phyloP scores from a whole-genome alignment of 2,113 vertebrate species.

The Polypterus bichir region DNA sequence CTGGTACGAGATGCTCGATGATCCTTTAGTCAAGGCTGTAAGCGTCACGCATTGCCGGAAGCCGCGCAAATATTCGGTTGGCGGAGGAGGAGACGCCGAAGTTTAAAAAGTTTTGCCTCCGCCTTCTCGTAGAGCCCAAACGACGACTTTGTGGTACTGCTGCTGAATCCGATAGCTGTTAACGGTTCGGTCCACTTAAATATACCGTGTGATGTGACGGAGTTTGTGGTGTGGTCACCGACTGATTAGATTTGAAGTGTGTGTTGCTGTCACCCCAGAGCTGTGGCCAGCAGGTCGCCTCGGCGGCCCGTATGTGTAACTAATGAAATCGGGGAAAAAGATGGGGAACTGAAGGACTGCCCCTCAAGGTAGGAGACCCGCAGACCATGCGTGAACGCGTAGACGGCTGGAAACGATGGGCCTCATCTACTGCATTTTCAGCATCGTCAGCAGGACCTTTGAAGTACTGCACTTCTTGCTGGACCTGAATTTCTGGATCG shows the following conservation, averaged over 20 bases:
- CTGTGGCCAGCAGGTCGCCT: background rate
- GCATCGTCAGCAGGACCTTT: conserved; percentile 53
- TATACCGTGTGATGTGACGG: background rate
- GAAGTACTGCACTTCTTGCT: conserved; percentile 63
- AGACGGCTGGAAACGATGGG: conserved; percentile 48
- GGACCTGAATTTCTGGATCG: conserved; percentile 76
- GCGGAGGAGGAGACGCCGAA: rapidly evolving
- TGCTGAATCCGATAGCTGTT: background rate
- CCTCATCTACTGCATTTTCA: conserved; percentile 56
- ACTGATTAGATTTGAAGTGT: conserved; percentile 22
- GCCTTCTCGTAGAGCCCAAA: too few species aligned
- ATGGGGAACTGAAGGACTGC: background rate
- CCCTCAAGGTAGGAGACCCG: background rate
- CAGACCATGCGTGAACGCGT: background rate
- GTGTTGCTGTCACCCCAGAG: conserved; percentile 2
- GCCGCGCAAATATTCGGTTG: conserved; percentile 36
- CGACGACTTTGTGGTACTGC: too few species aligned
- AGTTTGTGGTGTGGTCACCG: rapidly evolving
- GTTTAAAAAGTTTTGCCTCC: rapidly evolving
- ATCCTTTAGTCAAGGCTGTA: background rate
- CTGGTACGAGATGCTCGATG: background rate
- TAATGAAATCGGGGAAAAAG: conserved; percentile 39
- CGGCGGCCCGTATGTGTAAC: conserved; percentile 16
- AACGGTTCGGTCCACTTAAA: background rate
- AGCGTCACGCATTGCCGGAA: conserved; percentile 6